A percentile compares a stretch with the other conserved stretches of the same genome.
Evolutionary conservation across 2,113 vertebrate genomes (phyloP).

Genomic region (Thalassoma bifasciatum): DNA sequence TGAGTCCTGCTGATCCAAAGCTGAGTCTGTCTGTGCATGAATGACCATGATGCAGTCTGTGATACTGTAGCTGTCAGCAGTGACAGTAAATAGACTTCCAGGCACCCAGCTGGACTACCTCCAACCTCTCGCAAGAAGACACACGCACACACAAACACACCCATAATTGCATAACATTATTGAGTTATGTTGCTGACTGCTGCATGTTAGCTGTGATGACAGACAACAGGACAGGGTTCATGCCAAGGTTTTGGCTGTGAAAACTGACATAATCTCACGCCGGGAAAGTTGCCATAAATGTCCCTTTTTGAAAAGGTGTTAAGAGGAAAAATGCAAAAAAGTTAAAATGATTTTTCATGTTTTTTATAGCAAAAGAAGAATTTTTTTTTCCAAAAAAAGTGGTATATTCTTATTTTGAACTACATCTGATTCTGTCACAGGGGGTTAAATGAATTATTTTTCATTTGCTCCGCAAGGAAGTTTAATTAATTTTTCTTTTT

Average conservation of each 20-base stretch:
- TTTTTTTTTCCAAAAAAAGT: too few relatives aligned
- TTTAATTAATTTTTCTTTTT: background rate
- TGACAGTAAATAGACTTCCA: constrained; percentile 47
- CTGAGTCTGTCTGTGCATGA: constrained; percentile 66
- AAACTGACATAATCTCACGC: constrained; percentile 6
- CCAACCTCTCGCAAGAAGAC: constrained; percentile 32
- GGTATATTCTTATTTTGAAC: too few relatives aligned
- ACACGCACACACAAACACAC: constrained; percentile 5
- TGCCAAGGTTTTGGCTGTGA: constrained; percentile 20
- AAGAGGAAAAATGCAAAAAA: background rate
- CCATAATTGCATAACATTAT: constrained; percentile 30
- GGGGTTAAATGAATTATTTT: background rate
- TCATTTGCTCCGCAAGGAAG: too few relatives aligned
- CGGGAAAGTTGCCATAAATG: constrained; percentile 1
- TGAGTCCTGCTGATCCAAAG: constrained; percentile 61
- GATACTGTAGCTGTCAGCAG: constrained; percentile 57
- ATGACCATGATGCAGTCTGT: constrained; percentile 63
- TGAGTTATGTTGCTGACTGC: constrained; percentile 30
- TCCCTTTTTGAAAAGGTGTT: background rate
- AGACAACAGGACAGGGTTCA: constrained; percentile 11
- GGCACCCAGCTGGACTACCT: constrained; percentile 47
- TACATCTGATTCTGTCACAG: too few relatives aligned
- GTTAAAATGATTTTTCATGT: background rate
- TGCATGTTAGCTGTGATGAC: constrained; percentile 9
- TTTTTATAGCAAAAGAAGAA: background rate